phyloP scores from a whole-genome alignment of 2,113 vertebrate genomes.

The Poicephalus gulielmi region DNA sequence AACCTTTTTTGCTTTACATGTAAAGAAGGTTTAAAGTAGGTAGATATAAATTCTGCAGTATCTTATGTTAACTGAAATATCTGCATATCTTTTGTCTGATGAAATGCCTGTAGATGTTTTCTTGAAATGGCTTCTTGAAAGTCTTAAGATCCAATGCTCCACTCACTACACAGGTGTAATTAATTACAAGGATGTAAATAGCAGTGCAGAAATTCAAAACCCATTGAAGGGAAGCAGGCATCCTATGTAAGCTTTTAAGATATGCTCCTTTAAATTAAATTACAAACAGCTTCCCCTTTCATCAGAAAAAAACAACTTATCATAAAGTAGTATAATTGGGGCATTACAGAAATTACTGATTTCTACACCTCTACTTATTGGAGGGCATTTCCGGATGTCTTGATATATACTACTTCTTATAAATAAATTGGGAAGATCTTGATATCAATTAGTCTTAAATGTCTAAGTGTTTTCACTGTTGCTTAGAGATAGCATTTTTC shows the following conservation, averaged over 20 bases:
- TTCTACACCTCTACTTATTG: not conserved
- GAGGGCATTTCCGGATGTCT: not conserved
- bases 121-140: not conserved
- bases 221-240: not conserved
- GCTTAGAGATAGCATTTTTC: not conserved
- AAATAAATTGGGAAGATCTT: slow-evolving; percentile 1
- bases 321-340: not conserved
- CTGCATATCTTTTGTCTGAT: not conserved
- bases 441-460: not conserved
- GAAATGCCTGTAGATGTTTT: not conserved
- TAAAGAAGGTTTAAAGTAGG: not conserved
- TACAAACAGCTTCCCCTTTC: not conserved
- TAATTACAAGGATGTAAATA: not conserved
- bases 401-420: not conserved
- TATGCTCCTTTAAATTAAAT: not conserved
- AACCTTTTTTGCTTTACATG: not conserved
- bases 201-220: not conserved
- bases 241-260: not conserved
- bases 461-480: slow-evolving; percentile 3
- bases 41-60: not conserved
- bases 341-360: not conserved
- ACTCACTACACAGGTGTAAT: not conserved
- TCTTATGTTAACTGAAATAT: not conserved
- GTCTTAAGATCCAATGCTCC: not conserved
- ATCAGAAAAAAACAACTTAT: not conserved